These are phyloP conservation scores for Pterostichus madidus DNA, from an alignment of 2,888 invertebrate species.

Conservation along the genomic window DNA sequence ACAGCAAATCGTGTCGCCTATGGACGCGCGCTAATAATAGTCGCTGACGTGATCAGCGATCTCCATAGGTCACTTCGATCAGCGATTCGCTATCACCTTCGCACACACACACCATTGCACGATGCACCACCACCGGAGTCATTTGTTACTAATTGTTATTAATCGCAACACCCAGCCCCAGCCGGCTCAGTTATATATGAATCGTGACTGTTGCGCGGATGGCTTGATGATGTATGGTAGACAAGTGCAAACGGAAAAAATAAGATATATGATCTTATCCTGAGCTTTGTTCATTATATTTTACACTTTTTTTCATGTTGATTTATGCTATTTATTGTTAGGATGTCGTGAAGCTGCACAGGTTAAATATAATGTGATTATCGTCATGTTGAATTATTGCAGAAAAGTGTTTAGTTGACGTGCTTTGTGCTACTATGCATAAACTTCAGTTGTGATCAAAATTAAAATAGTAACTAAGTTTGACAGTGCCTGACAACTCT, in stretches of 20 bases:
- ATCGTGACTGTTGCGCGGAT: constrained; percentile 40
- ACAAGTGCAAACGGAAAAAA: constrained; percentile 45
- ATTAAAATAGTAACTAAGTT: not conserved
- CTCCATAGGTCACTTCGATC: constrained; percentile 33
- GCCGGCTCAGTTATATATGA: constrained; percentile 35
- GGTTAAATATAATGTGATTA: constrained; percentile 1
- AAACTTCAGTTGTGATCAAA: not conserved
- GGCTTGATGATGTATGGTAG: constrained; percentile 40
- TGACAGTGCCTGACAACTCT: too few relatives aligned
- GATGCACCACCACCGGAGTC: constrained; percentile 4
- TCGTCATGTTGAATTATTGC: not conserved
- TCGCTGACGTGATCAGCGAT: constrained; percentile 46
- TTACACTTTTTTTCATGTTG: not conserved
- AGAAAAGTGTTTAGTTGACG: not conserved
- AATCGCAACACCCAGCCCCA: constrained; percentile 31
- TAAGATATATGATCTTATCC: constrained; percentile 42
- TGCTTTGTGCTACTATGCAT: not conserved
- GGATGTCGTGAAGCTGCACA: not conserved
- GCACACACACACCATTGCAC: not conserved
- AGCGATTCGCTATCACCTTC: constrained; percentile 23
- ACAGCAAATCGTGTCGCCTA: constrained; percentile 43
- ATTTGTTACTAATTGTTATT: constrained; percentile 51
- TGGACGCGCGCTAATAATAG: constrained; percentile 38
- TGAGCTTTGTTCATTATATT: constrained; percentile 16
- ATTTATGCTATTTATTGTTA: not conserved